These are phyloP conservation scores for Aspidiotus destructor DNA, from an alignment of 2,888 invertebrate species.

Conservation along the genomic window DNA sequence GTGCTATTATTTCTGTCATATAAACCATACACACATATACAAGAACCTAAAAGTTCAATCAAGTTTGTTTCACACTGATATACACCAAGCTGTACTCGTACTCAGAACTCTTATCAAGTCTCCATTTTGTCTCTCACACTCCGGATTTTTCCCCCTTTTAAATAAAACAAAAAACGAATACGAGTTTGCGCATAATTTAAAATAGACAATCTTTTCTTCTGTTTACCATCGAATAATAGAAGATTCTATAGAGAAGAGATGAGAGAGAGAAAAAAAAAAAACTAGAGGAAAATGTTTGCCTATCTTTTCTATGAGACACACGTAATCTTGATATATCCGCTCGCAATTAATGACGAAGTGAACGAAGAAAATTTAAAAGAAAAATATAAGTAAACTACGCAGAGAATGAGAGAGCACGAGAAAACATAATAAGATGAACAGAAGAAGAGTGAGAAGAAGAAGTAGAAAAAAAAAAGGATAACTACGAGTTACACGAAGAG, in stretches of 20 bases:
- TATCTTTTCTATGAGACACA: neutral
- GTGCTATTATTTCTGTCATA: conserved; percentile 27
- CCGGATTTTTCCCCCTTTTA: too few relatives aligned
- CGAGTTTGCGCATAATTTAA: conserved; percentile 10
- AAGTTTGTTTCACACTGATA: neutral
- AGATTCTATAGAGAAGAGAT: neutral
- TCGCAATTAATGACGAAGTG: too few relatives aligned
- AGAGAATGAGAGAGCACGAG: too few relatives aligned
- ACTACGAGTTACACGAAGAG: neutral
- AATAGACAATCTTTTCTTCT: neutral
- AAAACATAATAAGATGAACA: too few relatives aligned
- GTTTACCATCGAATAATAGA: neutral
- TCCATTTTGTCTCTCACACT: too few relatives aligned
- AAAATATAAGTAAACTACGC: too few relatives aligned
- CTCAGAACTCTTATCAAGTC: neutral
- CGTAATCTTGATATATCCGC: neutral
- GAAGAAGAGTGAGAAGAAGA: too few relatives aligned
- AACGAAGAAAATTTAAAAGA: too few relatives aligned
- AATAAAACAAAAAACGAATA: neutral
- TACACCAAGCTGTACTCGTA: neutral
- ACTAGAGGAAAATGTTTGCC: neutral
- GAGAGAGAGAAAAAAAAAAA: neutral
- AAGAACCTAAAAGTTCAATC: conserved; percentile 19
- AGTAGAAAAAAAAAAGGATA: neutral
- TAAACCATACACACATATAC: neutral